phyloP scores from a whole-genome alignment of 1,140 invertebrate species.

The Atta cephalotes region DNA sequence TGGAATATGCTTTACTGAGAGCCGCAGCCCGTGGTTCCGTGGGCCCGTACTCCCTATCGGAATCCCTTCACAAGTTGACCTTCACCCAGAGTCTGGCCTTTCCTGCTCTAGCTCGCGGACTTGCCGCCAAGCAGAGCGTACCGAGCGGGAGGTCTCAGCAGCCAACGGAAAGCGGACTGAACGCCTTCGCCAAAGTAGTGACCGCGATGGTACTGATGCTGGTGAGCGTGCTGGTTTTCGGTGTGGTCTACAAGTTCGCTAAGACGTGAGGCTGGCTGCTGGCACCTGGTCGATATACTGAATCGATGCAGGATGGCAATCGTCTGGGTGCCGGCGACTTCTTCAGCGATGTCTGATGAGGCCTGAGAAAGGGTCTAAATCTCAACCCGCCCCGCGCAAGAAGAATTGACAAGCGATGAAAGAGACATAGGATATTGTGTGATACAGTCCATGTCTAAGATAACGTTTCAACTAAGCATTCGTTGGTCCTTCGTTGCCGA shows the following conservation, averaged over 20 bases:
- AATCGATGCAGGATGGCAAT: slow-evolving; percentile 67
- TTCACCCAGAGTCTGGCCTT: slow-evolving; percentile 92
- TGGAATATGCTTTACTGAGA: slow-evolving; percentile 90
- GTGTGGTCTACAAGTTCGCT: slow-evolving; percentile 92
- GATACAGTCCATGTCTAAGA: neutral
- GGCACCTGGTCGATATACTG: slow-evolving; percentile 85
- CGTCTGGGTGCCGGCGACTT: slow-evolving; percentile 69
- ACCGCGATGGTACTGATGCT: slow-evolving; percentile 90
- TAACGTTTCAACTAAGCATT: neutral
- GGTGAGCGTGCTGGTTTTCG: slow-evolving; percentile 91
- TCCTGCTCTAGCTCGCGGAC: slow-evolving; percentile 90
- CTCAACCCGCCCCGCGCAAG: neutral
- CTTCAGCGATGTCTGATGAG: slow-evolving; percentile 55
- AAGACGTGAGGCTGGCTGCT: slow-evolving; percentile 92
- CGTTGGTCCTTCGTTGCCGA: neutral
- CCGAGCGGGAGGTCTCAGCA: slow-evolving; percentile 87
- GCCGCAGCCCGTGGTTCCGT: slow-evolving; percentile 90
- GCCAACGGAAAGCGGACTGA: slow-evolving; percentile 88
- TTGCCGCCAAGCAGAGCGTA: slow-evolving; percentile 89
- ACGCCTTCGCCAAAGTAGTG: slow-evolving; percentile 90
- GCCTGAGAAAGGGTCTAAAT: slow-evolving; percentile 13
- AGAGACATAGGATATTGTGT: neutral
- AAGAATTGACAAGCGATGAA: neutral
- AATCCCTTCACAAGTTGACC: slow-evolving; percentile 91
- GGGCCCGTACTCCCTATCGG: slow-evolving; percentile 90